These are phyloP conservation scores for Hydractinia symbiolongicarpus DNA, from an alignment of 30 jellyfish, hydroid and myxozoan genomes.

Conservation along the genomic window DNA sequence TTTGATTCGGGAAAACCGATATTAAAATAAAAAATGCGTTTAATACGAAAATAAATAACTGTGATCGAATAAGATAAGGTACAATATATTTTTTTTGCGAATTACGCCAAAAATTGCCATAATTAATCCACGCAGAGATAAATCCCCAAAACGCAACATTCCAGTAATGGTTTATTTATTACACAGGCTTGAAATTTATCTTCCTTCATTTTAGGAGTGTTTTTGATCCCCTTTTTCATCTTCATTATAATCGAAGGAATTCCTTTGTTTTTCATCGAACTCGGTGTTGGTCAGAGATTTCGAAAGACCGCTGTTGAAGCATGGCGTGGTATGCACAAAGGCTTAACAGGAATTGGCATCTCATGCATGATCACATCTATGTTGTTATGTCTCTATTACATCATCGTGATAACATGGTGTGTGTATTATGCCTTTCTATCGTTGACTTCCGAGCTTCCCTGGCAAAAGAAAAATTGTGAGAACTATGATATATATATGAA, in stretches of 20 bases:
- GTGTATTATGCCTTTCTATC: constrained; percentile 64
- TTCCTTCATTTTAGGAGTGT: constrained; percentile 48
- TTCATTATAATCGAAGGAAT: constrained; percentile 81
- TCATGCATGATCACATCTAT: constrained; percentile 66
- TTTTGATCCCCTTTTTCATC: constrained; percentile 65
- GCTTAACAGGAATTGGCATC: constrained; percentile 66
- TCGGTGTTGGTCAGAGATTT: constrained; percentile 70
- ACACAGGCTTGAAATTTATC: background rate
- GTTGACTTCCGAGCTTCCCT: constrained; percentile 54
- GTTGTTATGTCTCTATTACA: constrained; percentile 62
- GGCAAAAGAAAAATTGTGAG: constrained; percentile 62
- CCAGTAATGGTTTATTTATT: too few relatives aligned
- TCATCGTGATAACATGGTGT: constrained; percentile 75
- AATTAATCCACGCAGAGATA: too few relatives aligned
- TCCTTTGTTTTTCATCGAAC: constrained; percentile 74
- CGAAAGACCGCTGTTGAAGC: constrained; percentile 62
- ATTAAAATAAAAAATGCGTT: too few relatives aligned
- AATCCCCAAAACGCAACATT: too few relatives aligned
- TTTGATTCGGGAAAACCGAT: too few relatives aligned
- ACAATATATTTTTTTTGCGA: too few relatives aligned
- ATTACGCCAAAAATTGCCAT: too few relatives aligned
- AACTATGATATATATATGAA: constrained; percentile 46
- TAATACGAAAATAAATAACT: too few relatives aligned
- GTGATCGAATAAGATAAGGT: too few relatives aligned
- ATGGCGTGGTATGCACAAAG: constrained; percentile 65